Conservation (phyloP, 2,888 invertebrate species). For the Melipona bicolor region DNA sequence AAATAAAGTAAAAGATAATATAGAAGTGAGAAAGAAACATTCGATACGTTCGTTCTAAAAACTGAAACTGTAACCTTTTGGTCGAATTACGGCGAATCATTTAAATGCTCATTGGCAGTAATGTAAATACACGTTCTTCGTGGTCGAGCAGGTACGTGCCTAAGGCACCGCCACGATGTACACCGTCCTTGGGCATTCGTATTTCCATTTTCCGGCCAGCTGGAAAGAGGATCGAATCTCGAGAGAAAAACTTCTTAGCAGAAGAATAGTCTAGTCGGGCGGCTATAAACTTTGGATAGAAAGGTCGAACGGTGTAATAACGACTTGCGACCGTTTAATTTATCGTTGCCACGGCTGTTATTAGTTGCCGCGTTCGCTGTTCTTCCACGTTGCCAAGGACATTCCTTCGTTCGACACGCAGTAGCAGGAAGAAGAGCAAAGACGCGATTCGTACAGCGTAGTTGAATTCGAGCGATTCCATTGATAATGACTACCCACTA, state of each 20-base stretch:
- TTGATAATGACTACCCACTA: slow-evolving; percentile 35
- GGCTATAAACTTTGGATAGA: slow-evolving; percentile 10
- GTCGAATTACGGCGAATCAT: no score
- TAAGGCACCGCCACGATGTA: no score
- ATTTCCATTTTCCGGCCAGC: not conserved
- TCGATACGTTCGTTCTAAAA: no score
- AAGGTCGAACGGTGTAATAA: slow-evolving; percentile 28
- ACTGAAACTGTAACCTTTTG: no score
- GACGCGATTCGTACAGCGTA: slow-evolving; percentile 12
- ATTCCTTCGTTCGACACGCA: not conserved
- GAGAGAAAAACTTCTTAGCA: not conserved
- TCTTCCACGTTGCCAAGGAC: slow-evolving; percentile 16
- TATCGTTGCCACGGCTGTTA: slow-evolving; percentile 42
- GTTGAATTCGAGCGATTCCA: slow-evolving; percentile 25
- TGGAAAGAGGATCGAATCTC: not conserved
- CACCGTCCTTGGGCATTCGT: not conserved
- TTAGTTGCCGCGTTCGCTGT: slow-evolving; percentile 47
- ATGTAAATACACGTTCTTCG: not conserved
- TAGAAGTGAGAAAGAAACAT: no score
- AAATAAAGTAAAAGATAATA: no score
- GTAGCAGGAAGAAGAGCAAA: not conserved
- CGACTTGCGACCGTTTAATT: slow-evolving; percentile 38
- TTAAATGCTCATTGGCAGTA: no score
- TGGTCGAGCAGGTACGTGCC: not conserved
- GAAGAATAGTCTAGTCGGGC: not conserved